Conservation (phyloP, 2,888 invertebrate species). For the Girardia tigrina region DNA sequence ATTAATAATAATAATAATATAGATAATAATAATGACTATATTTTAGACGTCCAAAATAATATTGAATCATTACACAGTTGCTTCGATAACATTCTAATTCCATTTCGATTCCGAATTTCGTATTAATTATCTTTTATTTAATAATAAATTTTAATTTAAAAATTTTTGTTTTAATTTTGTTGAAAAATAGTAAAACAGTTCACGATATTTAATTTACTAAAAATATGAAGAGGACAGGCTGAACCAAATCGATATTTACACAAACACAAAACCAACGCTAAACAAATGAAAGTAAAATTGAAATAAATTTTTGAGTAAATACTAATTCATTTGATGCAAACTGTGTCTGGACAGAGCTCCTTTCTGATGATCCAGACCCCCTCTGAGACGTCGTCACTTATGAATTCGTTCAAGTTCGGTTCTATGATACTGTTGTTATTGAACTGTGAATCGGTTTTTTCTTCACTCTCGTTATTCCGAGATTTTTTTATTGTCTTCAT, state of each 20-base stretch:
- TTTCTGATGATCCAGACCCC: conserved; percentile 4
- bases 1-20: no score
- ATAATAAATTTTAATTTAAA: not conserved
- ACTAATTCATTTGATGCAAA: conserved; percentile 8
- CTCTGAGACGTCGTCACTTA: not conserved
- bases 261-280: conserved; percentile 3
- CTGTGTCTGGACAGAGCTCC: conserved; percentile 1
- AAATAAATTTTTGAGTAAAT: conserved; percentile 2
- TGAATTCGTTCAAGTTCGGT: no score
- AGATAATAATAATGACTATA: no score
- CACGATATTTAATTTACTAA: conserved; percentile 10
- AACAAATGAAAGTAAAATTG: conserved; percentile 6
- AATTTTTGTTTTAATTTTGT: no score
- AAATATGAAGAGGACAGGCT: conserved; percentile 1
- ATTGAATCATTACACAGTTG: no score
- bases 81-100: no score
- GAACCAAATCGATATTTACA: conserved; percentile 17
- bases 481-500: not conserved
- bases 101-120: no score
- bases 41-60: no score
- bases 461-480: not conserved
- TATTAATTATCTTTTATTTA: no score
- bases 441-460: not conserved
- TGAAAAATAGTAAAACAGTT: no score
- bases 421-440: not conserved